Evolutionary conservation across 2,797 vertebrate species (phyloP), one percentile per base, ranked within the genome.

Genomic region (Chromis chromis): DNA sequence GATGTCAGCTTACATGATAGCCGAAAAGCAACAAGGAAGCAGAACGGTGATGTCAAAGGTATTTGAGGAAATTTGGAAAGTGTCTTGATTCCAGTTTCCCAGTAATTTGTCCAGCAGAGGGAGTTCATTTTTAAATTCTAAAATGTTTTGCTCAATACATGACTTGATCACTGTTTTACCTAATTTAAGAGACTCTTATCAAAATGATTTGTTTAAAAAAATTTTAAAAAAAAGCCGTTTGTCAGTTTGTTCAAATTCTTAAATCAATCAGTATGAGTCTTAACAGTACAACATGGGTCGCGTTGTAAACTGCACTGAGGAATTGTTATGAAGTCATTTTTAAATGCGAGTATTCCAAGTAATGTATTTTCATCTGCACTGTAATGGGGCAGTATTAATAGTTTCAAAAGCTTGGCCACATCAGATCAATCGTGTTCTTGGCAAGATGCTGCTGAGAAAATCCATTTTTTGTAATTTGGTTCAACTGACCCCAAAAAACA

Each of bases 401-500:
- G 33, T 36, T 36, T 36, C 11, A 36, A 36, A 49, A 71, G 24
- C 8, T 58, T 28, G 66, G 25, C 2, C 22, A 48, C 40, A 65
- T 55, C 10, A 58, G 53, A 50, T 25, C 14, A 33, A 16, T 3
- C 28, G 22, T 42, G 22, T 46, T 46, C 22, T 3, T 24, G 49
- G 25, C 28, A 27, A 14, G 11, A 69, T 7, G 4, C 17, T 12
- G 8, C 48, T 39, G 4, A 33, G n/a, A 21, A 28, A 63, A 11
- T 10, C 3, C 1, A 0, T 54, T 49, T 52, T 70, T 67, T 44
- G n/a, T 67, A 49, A 65, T 81, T 57, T 56, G 40, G 8, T 8
- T 56, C 46, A 76, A 76, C 28, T 42, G 52, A 49, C 63, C 16
- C 14, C 22, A 57, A 31, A 55, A 65, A 76, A 66, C 1, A n/a